Conservation (phyloP, 2,888 invertebrate species). For the Eueremaeus valkanovi region DNA sequence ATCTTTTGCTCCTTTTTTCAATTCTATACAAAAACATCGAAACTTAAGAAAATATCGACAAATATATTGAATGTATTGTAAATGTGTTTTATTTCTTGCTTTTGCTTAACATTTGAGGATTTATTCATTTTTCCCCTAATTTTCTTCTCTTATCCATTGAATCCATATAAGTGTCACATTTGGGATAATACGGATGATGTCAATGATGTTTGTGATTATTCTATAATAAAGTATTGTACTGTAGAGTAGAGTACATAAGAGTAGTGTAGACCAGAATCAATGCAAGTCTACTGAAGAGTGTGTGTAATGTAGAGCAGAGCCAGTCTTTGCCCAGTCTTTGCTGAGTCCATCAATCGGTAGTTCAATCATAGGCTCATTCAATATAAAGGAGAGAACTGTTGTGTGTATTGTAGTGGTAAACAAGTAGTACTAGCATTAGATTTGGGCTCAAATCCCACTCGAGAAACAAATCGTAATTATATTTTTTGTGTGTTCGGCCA, state of each 20-base stretch:
- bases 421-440: conserved; percentile 12
- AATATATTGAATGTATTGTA: background rate
- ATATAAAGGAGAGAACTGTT: background rate
- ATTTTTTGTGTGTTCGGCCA: conserved; percentile 24
- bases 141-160: conserved; percentile 24
- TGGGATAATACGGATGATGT: conserved; percentile 28
- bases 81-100: background rate
- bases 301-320: background rate
- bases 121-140: background rate
- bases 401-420: background rate
- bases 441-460: background rate
- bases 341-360: background rate
- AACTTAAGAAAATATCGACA: background rate
- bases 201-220: conserved; percentile 4
- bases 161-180: conserved; percentile 14
- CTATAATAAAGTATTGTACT: too few relatives aligned
- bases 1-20: background rate
- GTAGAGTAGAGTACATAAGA: too few relatives aligned
- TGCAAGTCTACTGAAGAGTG: too few relatives aligned
- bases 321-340: background rate
- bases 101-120: background rate
- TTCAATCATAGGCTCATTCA: background rate
- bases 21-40: background rate
- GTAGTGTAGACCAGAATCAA: too few relatives aligned
- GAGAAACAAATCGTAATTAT: conserved; percentile 26